Conservation (phyloP, 2,888 invertebrate genomes). For the Rutpela maculata region DNA sequence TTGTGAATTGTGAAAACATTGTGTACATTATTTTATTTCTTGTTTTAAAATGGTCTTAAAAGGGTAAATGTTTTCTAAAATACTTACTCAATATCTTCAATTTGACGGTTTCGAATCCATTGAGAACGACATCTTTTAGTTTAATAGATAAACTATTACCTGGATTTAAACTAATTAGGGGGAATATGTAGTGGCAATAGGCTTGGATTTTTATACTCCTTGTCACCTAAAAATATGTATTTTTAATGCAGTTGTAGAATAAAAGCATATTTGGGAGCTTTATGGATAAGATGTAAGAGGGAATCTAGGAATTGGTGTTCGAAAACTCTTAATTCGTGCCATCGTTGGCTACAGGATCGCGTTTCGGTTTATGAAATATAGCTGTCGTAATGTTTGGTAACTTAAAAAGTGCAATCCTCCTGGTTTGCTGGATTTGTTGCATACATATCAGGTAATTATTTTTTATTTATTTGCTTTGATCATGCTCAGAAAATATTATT, state of each 20-base stretch:
- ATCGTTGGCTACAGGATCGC: too few relatives aligned
- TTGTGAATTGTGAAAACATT: neutral
- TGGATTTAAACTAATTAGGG: conserved; percentile 57
- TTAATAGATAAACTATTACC: conserved; percentile 59
- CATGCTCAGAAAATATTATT: too few relatives aligned
- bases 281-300: too few relatives aligned
- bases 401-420: too few relatives aligned
- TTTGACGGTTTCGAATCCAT: conserved; percentile 59
- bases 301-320: too few relatives aligned
- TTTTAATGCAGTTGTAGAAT: neutral
- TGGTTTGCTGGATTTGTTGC: too few relatives aligned
- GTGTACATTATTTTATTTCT: neutral
- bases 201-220: conserved; percentile 63
- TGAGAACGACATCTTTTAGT: conserved; percentile 55
- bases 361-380: too few relatives aligned
- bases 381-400: too few relatives aligned
- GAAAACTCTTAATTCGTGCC: too few relatives aligned
- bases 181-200: conserved; percentile 63
- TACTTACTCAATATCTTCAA: conserved; percentile 61
- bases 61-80: neutral
- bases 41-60: neutral
- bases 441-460: too few relatives aligned
- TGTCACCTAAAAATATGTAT: conserved; percentile 60
- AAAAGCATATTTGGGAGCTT: neutral
- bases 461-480: too few relatives aligned